phyloP scores from a whole-genome alignment of 2,113 vertebrate species.

The Orientallactaga bullata region DNA sequence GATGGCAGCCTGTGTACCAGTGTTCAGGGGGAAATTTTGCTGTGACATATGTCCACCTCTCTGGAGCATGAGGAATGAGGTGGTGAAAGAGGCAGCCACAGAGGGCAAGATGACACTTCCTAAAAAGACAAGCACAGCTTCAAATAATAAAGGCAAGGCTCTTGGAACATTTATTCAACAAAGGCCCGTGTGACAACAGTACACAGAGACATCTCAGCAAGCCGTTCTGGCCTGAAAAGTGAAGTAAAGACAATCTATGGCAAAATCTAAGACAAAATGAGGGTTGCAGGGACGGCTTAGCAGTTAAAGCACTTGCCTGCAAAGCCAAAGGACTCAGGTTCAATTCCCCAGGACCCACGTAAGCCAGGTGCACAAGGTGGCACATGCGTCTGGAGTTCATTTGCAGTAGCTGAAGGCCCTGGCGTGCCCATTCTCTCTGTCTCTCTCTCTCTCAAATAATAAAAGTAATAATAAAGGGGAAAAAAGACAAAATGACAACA shows the following conservation, averaged over 20 bases:
- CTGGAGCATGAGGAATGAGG: neutral
- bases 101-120: neutral
- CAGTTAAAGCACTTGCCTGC: too few species aligned
- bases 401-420: too few species aligned
- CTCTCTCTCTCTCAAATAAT: too few species aligned
- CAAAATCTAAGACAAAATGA: neutral
- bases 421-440: too few species aligned
- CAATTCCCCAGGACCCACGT: too few species aligned
- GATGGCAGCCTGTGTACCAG: neutral
- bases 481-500: too few species aligned
- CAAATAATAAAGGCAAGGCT: neutral
- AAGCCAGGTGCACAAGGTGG: too few species aligned
- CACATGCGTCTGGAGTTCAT: too few species aligned
- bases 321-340: too few species aligned
- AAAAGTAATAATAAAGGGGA: too few species aligned
- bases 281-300: too few species aligned
- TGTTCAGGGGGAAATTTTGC: neutral
- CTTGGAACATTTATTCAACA: neutral
- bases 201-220: neutral
- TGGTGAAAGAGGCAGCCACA: neutral
- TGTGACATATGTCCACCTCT: neutral
- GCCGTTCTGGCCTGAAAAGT: neutral
- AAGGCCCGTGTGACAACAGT: accelerated
- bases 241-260: neutral
- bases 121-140: slow-evolving; percentile 1